These are phyloP conservation scores for Flabesymbios commensalis DNA, from an alignment of 2,888 invertebrate genomes.

Conservation along the genomic window DNA sequence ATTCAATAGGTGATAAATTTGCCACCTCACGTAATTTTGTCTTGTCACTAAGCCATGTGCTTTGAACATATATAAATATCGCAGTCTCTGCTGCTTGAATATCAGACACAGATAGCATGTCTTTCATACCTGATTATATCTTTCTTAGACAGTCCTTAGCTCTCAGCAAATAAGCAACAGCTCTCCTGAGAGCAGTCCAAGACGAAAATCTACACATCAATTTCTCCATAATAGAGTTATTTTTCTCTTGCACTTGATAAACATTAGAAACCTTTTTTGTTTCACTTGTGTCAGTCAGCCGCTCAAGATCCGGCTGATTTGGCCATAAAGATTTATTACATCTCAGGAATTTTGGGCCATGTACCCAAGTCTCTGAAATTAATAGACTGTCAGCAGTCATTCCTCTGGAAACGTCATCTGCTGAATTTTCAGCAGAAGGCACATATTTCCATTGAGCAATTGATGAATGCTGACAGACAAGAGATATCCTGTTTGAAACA, in stretches of 20 bases:
- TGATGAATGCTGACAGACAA: background rate
- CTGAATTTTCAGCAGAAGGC: background rate
- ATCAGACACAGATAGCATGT: background rate
- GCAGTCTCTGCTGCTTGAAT: background rate
- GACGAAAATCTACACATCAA: background rate
- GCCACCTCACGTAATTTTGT: background rate
- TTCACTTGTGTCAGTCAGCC: background rate
- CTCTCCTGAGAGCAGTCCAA: background rate
- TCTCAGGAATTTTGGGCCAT: background rate
- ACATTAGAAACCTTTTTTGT: background rate
- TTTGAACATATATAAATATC: background rate
- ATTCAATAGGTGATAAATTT: background rate
- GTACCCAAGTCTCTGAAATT: background rate
- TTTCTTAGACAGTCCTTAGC: background rate
- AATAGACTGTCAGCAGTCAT: background rate
- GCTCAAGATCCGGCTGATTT: background rate
- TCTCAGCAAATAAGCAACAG: slow-evolving; percentile 10
- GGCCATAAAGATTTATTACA: background rate
- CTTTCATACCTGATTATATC: background rate
- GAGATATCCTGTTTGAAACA: background rate
- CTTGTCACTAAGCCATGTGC: background rate
- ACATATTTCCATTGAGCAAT: background rate
- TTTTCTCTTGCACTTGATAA: background rate
- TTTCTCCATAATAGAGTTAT: background rate
- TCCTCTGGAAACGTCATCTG: background rate